Percentiles rank a stretch among this genome's conserved stretches.
Evolutionary conservation across 2,797 vertebrate genomes (phyloP).

Genomic region (Sebastes elongatus): DNA sequence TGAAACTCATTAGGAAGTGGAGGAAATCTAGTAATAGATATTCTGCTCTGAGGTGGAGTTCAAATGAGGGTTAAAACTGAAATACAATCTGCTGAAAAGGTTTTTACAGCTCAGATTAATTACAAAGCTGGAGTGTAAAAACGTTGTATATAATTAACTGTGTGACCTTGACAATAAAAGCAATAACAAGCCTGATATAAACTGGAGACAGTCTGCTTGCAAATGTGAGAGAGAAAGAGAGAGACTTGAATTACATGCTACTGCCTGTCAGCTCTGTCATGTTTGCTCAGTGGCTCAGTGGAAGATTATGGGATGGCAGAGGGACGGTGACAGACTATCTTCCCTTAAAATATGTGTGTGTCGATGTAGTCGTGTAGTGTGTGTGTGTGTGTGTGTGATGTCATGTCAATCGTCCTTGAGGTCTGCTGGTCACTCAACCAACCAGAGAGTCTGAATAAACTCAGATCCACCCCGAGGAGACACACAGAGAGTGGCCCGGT

Average conservation of each 20-base stretch:
- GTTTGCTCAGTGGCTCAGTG: slow-evolving; percentile 28
- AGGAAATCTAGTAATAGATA: background rate
- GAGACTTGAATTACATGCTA: background rate
- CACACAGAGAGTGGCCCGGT: background rate
- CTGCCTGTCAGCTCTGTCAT: slow-evolving; percentile 23
- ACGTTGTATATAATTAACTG: background rate
- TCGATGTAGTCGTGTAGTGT: background rate
- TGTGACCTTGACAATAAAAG: slow-evolving; percentile 6
- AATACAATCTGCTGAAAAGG: background rate
- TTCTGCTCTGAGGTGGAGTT: background rate
- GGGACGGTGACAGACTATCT: background rate
- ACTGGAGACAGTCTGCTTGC: background rate
- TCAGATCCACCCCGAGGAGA: background rate
- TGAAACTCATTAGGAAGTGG: background rate
- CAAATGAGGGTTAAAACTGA: background rate
- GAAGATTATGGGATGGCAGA: background rate
- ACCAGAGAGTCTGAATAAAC: slow-evolving; percentile 15
- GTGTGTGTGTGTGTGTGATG: background rate
- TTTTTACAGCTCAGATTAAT: background rate
- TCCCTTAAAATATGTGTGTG: background rate
- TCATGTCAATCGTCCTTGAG: slow-evolving; percentile 1
- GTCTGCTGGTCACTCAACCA: background rate
- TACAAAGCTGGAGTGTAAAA: background rate
- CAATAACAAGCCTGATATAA: background rate
- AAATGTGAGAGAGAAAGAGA: background rate